A percentile compares a stretch with the other conserved stretches of the same genome.
Evolutionary conservation across 2,888 invertebrate genomes (phyloP).

Genomic region (Leptopterna dolabrata): DNA sequence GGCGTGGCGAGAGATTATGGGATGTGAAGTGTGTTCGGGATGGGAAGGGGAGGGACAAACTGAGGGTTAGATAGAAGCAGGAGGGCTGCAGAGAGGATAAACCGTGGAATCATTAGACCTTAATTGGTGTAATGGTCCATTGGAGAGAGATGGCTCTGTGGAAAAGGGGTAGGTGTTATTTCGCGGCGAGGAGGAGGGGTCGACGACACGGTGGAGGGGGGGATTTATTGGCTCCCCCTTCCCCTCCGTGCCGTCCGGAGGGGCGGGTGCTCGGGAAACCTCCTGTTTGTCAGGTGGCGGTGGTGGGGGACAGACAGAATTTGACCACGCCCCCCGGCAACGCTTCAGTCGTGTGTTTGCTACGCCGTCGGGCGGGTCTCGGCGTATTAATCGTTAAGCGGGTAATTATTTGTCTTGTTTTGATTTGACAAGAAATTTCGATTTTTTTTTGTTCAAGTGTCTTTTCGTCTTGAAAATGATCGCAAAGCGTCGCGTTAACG

Average conservation of each 20-base stretch:
- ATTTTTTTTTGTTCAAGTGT: too few relatives aligned
- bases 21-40: too few relatives aligned
- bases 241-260: neutral
- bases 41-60: too few relatives aligned
- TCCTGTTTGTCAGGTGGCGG: neutral
- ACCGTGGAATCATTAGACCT: conserved; percentile 55
- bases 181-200: neutral
- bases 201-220: neutral
- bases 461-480: too few relatives aligned
- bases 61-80: neutral
- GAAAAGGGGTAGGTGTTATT: neutral
- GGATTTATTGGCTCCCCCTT: neutral
- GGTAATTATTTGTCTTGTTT: too few relatives aligned
- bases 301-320: neutral
- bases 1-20: too few relatives aligned
- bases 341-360: conserved; percentile 20
- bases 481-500: too few relatives aligned
- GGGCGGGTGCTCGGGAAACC: neutral
- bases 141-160: conserved; percentile 1
- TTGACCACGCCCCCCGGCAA: conserved; percentile 31
- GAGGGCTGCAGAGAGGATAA: conserved; percentile 39
- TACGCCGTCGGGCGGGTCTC: neutral
- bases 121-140: conserved; percentile 53
- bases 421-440: too few relatives aligned
- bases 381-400: neutral